Evolutionary conservation across 1,140 invertebrate genomes (phyloP).

Genomic region (Parasteatoda tepidariorum): DNA sequence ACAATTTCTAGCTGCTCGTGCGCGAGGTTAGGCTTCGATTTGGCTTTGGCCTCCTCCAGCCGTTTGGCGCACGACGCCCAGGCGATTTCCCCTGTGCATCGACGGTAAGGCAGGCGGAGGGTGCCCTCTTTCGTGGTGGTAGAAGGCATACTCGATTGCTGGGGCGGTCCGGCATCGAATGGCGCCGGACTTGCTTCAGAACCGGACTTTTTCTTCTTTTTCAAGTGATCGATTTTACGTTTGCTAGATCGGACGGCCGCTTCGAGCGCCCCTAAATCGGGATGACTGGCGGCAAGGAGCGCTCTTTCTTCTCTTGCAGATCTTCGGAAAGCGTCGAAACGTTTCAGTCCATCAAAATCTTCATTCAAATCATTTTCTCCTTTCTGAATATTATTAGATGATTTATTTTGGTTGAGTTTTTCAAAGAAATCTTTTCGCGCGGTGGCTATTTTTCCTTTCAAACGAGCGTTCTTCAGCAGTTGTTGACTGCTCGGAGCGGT

Average conservation of each 20-base stretch:
- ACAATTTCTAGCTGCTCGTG: slow-evolving; percentile 83
- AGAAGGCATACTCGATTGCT: neutral
- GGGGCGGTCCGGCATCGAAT: neutral
- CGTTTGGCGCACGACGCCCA: slow-evolving; percentile 53
- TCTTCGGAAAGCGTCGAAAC: slow-evolving; percentile 43
- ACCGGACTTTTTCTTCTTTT: slow-evolving; percentile 7
- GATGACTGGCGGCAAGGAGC: slow-evolving; percentile 51
- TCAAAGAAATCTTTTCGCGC: slow-evolving; percentile 58
- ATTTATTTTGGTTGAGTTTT: slow-evolving; percentile 5
- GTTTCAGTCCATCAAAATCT: neutral
- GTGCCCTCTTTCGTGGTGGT: neutral
- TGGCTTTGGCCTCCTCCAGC: slow-evolving; percentile 21
- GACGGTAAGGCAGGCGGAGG: slow-evolving; percentile 40
- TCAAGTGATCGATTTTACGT: slow-evolving; percentile 52
- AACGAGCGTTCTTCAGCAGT: neutral
- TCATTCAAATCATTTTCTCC: neutral
- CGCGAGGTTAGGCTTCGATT: neutral
- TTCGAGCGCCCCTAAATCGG: slow-evolving; percentile 53
- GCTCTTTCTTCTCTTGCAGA: slow-evolving; percentile 45
- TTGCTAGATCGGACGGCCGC: slow-evolving; percentile 52
- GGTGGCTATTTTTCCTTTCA: slow-evolving; percentile 32
- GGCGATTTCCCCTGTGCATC: slow-evolving; percentile 53
- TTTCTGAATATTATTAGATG: neutral
- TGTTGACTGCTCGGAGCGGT: neutral
- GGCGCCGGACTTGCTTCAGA: neutral